These are phyloP conservation scores for Pachyramphus minor DNA, from an alignment of 2,113 vertebrate genomes.

Conservation along the genomic window DNA sequence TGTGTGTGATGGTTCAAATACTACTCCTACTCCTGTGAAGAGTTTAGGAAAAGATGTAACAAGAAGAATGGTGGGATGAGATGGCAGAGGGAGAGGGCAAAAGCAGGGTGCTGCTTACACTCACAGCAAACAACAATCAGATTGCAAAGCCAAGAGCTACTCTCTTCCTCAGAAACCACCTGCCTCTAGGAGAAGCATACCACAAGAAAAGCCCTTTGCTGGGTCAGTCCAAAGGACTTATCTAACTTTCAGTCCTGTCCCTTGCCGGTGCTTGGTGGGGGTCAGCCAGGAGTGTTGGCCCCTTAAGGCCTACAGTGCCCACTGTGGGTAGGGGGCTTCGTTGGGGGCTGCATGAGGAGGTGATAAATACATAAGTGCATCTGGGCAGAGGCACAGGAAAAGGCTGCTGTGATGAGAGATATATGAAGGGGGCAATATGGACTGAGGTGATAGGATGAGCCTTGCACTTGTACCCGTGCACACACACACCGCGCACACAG, in stretches of 20 bases:
- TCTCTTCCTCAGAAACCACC: neutral
- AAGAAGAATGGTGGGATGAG: neutral
- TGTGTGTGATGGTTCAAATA: neutral
- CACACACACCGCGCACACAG: too few relatives aligned
- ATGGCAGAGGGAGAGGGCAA: neutral
- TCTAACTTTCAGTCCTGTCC: neutral
- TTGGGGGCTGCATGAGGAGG: neutral
- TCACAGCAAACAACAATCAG: neutral
- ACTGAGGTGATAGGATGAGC: neutral
- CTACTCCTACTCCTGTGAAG: neutral
- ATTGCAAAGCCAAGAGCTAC: neutral
- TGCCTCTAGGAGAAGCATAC: neutral
- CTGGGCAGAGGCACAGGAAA: neutral
- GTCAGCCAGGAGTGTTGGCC: neutral
- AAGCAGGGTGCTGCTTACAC: neutral
- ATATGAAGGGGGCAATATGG: neutral
- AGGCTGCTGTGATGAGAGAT: neutral
- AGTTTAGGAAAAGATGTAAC: neutral
- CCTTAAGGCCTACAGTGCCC: neutral
- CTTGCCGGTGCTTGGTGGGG: neutral
- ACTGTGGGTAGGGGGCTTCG: neutral
- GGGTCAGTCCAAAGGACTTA: neutral
- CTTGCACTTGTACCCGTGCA: neutral
- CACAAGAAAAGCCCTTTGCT: neutral
- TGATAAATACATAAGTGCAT: fast-evolving